Conservation (phyloP, 2,113 vertebrate genomes). For the Hemibagrus wyckioides region DNA sequence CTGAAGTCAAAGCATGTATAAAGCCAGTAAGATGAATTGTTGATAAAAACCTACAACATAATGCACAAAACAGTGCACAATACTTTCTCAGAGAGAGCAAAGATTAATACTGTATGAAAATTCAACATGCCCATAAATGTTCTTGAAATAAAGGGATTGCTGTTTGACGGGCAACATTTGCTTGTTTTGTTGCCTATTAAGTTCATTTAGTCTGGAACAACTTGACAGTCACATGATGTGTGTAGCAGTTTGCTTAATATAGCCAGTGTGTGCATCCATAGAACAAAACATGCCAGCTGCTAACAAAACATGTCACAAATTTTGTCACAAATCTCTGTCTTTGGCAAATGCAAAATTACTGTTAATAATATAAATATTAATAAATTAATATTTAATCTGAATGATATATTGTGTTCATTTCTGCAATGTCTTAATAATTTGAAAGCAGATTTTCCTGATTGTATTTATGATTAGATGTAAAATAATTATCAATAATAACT, state of each 20-base stretch:
- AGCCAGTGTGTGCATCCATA: conserved; percentile 2
- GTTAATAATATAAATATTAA: no score
- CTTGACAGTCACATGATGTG: conserved; percentile 18
- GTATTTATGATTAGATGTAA: no score
- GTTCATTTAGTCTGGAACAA: conserved; percentile 19
- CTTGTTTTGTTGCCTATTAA: conserved; percentile 40
- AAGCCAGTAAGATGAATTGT: no score
- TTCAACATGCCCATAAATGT: background rate
- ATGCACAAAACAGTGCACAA: background rate
- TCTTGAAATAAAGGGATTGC: background rate
- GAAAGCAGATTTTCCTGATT: no score
- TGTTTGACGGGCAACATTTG: background rate
- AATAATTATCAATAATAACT: no score
- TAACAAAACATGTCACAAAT: no score
- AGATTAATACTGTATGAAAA: background rate
- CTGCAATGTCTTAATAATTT: no score
- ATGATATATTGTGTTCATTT: no score
- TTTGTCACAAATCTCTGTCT: no score
- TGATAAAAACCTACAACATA: background rate
- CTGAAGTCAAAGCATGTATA: no score
- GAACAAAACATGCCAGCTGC: conserved; percentile 2
- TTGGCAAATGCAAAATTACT: no score
- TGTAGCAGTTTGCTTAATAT: conserved; percentile 3
- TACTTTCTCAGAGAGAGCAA: background rate
- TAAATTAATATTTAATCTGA: no score